These are phyloP conservation scores for Probosciger aterrimus DNA, from an alignment of 2,113 vertebrate genomes.

Conservation along the genomic window DNA sequence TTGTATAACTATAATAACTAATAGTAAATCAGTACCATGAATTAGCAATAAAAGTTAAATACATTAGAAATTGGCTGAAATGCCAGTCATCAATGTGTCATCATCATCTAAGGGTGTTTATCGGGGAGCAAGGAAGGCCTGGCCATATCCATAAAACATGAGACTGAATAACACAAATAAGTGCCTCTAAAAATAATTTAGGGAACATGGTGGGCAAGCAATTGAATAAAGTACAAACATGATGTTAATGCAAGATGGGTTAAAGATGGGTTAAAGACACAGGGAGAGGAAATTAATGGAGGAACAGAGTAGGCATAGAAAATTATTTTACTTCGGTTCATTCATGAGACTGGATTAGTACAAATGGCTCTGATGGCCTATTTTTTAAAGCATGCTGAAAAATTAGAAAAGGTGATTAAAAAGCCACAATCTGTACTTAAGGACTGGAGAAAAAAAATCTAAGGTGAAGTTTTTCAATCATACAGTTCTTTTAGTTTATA, in stretches of 20 bases:
- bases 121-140: not conserved
- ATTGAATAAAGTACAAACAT: not conserved
- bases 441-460: not conserved
- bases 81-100: not conserved
- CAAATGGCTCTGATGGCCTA: not conserved
- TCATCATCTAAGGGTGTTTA: not conserved
- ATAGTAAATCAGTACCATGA: not conserved
- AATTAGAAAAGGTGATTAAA: not conserved
- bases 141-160: not conserved
- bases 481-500: not conserved
- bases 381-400: not conserved
- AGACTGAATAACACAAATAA: not conserved
- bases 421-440: not conserved
- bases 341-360: not conserved
- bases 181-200: not conserved
- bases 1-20: not conserved
- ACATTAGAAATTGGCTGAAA: not conserved
- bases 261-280: not conserved
- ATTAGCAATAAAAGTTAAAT: not conserved
- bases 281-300: not conserved
- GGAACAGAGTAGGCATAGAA: not conserved
- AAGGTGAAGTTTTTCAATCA: not conserved
- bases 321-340: not conserved
- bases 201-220: not conserved
- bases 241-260: not conserved